These are phyloP conservation scores for Cephus runcator DNA, from an alignment of 2,888 invertebrate genomes.

Conservation along the genomic window DNA sequence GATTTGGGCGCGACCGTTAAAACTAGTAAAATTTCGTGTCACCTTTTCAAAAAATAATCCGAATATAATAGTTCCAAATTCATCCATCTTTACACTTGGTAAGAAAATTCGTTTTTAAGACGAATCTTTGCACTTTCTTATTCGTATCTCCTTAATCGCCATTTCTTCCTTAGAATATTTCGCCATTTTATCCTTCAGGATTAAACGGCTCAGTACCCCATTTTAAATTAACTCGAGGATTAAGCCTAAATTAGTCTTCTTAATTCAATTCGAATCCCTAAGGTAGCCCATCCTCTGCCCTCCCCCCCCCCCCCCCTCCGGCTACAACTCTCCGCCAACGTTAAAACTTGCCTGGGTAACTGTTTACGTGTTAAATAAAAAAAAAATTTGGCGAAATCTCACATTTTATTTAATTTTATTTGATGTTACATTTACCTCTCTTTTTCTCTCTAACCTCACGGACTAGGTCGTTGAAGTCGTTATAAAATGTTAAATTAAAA, in stretches of 20 bases:
- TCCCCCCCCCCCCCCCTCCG: no score
- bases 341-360: not conserved
- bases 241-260: constrained; percentile 43
- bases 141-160: not conserved
- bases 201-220: constrained; percentile 31
- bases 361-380: not conserved
- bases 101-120: not conserved
- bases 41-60: not conserved
- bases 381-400: not conserved
- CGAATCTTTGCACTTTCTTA: not conserved
- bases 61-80: not conserved
- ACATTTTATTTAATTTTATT: not conserved
- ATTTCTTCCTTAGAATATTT: constrained; percentile 8
- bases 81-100: not conserved
- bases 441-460: not conserved
- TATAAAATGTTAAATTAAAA: no score
- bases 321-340: not conserved
- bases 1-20: not conserved
- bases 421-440: not conserved
- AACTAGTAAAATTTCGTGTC: not conserved
- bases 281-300: not conserved
- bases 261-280: constrained; percentile 43
- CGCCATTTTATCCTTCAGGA: constrained; percentile 35
- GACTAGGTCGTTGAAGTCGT: not conserved
- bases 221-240: constrained; percentile 44